Evolutionary conservation across 2,113 vertebrate genomes (phyloP).

Genomic region (Miniopterus natalensis): DNA sequence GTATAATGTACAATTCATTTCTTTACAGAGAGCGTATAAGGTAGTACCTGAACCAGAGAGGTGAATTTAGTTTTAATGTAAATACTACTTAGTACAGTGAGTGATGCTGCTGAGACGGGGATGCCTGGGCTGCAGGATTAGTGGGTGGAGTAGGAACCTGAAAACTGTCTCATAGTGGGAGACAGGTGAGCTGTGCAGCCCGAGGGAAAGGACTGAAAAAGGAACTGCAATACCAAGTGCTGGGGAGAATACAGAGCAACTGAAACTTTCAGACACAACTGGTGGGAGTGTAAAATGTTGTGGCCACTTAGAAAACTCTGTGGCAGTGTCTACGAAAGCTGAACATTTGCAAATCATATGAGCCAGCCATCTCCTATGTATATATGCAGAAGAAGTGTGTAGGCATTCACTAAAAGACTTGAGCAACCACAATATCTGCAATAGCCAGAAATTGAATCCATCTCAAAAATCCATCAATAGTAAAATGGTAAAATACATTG

Average conservation of each 20-base stretch:
- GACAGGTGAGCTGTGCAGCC: background rate
- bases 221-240: background rate
- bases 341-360: background rate
- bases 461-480: background rate
- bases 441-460: background rate
- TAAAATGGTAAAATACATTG: background rate
- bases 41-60: background rate
- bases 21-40: background rate
- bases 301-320: background rate
- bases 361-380: background rate
- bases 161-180: background rate
- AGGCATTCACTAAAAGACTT: background rate
- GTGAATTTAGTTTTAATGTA: background rate
- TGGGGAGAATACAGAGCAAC: background rate
- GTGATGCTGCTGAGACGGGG: background rate
- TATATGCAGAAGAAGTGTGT: background rate
- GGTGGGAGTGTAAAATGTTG: background rate
- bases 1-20: background rate
- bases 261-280: background rate
- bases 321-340: background rate
- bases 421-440: background rate
- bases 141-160: background rate
- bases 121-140: background rate
- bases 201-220: background rate
- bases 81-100: background rate